Conservation (phyloP, 2,113 vertebrate genomes). For the Halcyon senegalensis region DNA sequence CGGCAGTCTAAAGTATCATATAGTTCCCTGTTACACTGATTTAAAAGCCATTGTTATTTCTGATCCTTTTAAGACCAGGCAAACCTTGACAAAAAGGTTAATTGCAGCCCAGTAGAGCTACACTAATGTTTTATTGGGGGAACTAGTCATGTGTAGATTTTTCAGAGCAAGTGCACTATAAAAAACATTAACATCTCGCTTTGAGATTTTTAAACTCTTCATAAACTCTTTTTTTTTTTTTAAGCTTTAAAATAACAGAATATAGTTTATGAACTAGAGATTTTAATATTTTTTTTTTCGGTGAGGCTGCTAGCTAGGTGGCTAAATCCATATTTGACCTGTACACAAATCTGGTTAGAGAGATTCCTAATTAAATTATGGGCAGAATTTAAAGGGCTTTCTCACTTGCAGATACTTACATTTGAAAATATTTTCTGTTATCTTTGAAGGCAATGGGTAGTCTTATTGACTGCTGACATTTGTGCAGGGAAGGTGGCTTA, state of each 20-base stretch:
- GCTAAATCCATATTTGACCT: background rate
- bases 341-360: background rate
- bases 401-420: background rate
- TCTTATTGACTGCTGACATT: background rate
- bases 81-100: conserved; percentile 75
- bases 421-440: background rate
- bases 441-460: background rate
- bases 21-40: conserved; percentile 62
- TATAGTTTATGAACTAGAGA: background rate
- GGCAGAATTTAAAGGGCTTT: background rate
- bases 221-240: too few relatives aligned
- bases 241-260: background rate
- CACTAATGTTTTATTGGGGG: conserved; percentile 74
- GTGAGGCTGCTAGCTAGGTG: background rate
- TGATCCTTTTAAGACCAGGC: conserved; percentile 68
- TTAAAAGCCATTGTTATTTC: conserved; percentile 70
- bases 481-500: background rate
- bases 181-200: conserved; percentile 42
- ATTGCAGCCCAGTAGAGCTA: conserved; percentile 69
- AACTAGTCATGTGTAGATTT: conserved; percentile 41
- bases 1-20: conserved; percentile 43
- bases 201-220: conserved; percentile 55
- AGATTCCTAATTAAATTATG: background rate
- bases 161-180: conserved; percentile 59
- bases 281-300: background rate